Evolutionary conservation across 2,797 vertebrate genomes (phyloP).

Genomic region (Amblyopsis hoosieri): DNA sequence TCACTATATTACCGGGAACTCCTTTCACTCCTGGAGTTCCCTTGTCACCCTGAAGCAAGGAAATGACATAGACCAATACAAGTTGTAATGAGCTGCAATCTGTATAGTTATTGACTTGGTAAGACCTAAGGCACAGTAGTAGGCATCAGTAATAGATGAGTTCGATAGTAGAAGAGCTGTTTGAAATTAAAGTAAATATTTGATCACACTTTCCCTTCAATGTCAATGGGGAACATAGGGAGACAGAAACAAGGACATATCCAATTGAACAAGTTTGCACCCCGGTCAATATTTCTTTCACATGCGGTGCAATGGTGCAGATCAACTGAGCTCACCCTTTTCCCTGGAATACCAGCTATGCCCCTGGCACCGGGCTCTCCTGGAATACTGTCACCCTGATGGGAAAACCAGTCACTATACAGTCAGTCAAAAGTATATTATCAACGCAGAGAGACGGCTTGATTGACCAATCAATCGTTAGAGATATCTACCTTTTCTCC

Average conservation of each 20-base stretch:
- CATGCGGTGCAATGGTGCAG: background rate
- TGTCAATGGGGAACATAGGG: background rate
- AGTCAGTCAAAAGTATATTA: no score
- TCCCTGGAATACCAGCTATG: conserved; percentile 77
- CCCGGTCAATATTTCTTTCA: background rate
- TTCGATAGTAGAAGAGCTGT: no score
- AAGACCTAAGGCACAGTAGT: no score
- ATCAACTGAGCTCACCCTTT: conserved; percentile 67
- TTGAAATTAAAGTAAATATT: background rate
- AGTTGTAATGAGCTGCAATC: background rate
- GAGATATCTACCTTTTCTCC: conserved; percentile 80
- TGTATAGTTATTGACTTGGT: no score
- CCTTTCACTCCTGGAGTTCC: conserved; percentile 79
- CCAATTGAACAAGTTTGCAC: background rate
- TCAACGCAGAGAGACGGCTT: background rate
- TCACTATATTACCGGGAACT: conserved; percentile 75
- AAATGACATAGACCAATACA: background rate
- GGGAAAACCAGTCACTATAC: conserved; percentile 21
- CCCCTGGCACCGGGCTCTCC: conserved; percentile 83
- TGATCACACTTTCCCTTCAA: background rate
- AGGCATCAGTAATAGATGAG: no score
- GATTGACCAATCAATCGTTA: background rate
- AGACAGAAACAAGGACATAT: background rate
- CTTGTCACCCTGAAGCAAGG: conserved; percentile 77
- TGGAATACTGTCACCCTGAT: conserved; percentile 78